Percentiles rank a stretch among this genome's conserved stretches.
These are phyloP conservation scores for Lasiurus cinereus DNA, from an alignment of 2,113 vertebrate species.

Conservation along the genomic window DNA sequence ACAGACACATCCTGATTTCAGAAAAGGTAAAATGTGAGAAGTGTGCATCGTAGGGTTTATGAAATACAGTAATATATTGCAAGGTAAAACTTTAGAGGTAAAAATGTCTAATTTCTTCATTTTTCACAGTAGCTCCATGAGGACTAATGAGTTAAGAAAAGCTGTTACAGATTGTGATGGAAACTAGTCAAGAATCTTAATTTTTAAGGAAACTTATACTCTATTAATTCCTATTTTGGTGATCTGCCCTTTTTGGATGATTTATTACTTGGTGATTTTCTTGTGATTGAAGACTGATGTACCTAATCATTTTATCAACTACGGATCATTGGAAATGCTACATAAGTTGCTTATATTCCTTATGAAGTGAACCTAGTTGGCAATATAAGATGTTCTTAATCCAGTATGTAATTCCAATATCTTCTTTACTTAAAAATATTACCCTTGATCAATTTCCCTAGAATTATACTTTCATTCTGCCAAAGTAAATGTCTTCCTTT, in stretches of 20 bases:
- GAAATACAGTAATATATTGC: background rate
- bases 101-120: background rate
- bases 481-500: slow-evolving; percentile 26
- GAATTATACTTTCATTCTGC: background rate
- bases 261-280: slow-evolving; percentile 30
- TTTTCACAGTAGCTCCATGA: background rate
- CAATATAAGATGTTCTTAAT: slow-evolving; percentile 49
- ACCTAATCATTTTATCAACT: background rate
- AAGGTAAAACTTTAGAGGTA: slow-evolving; percentile 51
- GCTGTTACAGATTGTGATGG: background rate
- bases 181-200: slow-evolving; percentile 36
- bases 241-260: slow-evolving; percentile 1
- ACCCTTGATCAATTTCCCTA: slow-evolving; percentile 15
- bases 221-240: background rate
- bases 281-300: slow-evolving; percentile 45
- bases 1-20: background rate
- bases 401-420: background rate
- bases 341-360: slow-evolving; percentile 31
- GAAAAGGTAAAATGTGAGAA: slow-evolving; percentile 40
- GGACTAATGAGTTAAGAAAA: slow-evolving; percentile 14
- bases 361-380: slow-evolving; percentile 36
- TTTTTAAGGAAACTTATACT: slow-evolving; percentile 27
- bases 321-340: background rate
- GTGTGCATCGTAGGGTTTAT: slow-evolving; percentile 8
- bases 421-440: slow-evolving; percentile 42